Conservation (phyloP, 1,140 invertebrate species). For the Dreissena polymorpha region DNA sequence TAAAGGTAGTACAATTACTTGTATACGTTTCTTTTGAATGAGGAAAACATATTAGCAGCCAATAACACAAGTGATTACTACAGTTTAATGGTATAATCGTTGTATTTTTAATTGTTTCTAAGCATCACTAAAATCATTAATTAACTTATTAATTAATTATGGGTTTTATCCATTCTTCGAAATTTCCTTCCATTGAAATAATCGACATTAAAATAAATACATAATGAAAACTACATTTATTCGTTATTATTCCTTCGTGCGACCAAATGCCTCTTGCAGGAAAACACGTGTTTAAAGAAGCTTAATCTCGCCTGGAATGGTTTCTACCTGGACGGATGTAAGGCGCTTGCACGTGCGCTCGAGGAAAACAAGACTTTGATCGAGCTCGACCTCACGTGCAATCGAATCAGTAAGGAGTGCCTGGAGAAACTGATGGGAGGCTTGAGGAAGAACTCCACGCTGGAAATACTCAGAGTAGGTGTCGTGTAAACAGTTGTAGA, state of each 20-base stretch:
- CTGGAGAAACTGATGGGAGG: constrained; percentile 67
- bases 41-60: no score
- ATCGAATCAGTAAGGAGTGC: constrained; percentile 72
- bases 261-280: constrained; percentile 49
- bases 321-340: constrained; percentile 68
- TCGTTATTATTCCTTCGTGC: not conserved
- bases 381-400: constrained; percentile 74
- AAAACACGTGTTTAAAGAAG: constrained; percentile 69
- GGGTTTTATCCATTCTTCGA: no score
- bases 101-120: no score
- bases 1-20: no score
- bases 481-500: no score
- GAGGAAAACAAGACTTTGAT: constrained; percentile 65
- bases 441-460: constrained; percentile 65
- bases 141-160: no score
- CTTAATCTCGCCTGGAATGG: constrained; percentile 75
- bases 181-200: no score
- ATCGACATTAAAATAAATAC: not conserved
- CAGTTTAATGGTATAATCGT: no score
- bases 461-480: constrained; percentile 63
- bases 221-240: not conserved
- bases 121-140: no score
- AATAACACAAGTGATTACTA: no score
- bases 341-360: constrained; percentile 65
- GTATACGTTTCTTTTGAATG: no score